Percentiles rank a stretch among this genome's conserved stretches.
These are phyloP conservation scores for Tachysurus fulvidraco DNA, from an alignment of 2,113 vertebrate species.

Conservation along the genomic window DNA sequence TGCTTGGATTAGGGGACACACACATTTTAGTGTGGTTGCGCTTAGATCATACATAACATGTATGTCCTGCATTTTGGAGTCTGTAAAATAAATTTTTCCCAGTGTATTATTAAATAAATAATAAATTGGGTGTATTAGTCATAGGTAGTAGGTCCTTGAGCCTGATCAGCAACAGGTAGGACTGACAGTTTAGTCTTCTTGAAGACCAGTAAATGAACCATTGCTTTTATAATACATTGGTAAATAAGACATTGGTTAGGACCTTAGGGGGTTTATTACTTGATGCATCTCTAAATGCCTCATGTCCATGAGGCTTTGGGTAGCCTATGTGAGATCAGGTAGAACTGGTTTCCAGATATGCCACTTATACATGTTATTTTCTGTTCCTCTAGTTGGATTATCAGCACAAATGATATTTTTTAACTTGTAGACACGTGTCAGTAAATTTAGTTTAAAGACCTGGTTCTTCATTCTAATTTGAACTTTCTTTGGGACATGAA, in stretches of 20 bases:
- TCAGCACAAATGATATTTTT: neutral
- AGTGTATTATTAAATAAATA: neutral
- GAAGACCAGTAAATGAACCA: neutral
- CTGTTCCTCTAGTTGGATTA: neutral
- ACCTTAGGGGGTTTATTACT: neutral
- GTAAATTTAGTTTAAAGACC: neutral
- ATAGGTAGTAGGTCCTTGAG: neutral
- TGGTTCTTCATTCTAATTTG: neutral
- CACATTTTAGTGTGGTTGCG: neutral
- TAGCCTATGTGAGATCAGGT: no score
- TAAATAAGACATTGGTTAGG: neutral
- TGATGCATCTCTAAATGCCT: neutral
- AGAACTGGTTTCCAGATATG: neutral
- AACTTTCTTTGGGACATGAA: neutral
- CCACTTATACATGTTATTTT: neutral
- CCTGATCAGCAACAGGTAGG: conserved; percentile 19
- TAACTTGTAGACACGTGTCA: neutral
- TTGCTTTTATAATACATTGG: neutral
- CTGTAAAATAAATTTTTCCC: neutral
- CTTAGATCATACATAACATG: neutral
- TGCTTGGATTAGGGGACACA: neutral
- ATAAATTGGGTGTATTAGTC: neutral
- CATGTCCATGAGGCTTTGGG: no score
- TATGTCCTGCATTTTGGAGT: neutral
- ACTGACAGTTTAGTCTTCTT: neutral